Evolutionary conservation across 2,888 invertebrate species (phyloP), one percentile per base, ranked within the genome.

Genomic region (Eilema depressum): DNA sequence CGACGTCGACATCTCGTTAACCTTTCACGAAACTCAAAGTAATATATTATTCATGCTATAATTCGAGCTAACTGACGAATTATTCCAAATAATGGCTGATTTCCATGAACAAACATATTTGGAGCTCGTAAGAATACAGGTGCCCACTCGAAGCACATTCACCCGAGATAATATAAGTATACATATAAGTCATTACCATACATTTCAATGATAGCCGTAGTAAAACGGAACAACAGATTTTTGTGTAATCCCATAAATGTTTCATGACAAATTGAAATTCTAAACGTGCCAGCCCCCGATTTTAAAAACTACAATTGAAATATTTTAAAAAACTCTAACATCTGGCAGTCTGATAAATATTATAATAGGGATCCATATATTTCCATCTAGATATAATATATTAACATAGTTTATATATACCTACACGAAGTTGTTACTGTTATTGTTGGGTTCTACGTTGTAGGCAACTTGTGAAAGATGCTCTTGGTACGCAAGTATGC

Each of bases 11-110:
- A 76, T 81, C 89, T 87, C 83, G 91, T 93, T 93, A 92, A 94
- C 94, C 94, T 94, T 93, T 94, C 93, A 93, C 93, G 93, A 83
- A 75, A 80, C 83, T 79, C 79, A 56, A 59, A 68, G 72, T 70
- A 74, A 88, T 89, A 82, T 88, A 90, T 92, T 91, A 93, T 92
- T 91, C 89, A 92, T 88, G 81, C 83, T 81, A 79, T 86, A 87
- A 87, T 86, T 85, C 85, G 83, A 85, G 80, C 75, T 72, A 78
- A 83, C 82, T 73, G 71, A 75, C 83, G 72, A 81, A 84, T 86
- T 85, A 82, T 83, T 79, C 75, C 80, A 84, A 83, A 76, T 68
- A 81, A 33, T 73, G 25, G n/a, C 23, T 63, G 63, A 75, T 73
- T 80, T 70, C 62, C 61, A 74, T 71, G 71, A 47, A 65, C 70